Evolutionary conservation across 2,113 vertebrate species (phyloP).

Genomic region (Phaethornis superciliosus): DNA sequence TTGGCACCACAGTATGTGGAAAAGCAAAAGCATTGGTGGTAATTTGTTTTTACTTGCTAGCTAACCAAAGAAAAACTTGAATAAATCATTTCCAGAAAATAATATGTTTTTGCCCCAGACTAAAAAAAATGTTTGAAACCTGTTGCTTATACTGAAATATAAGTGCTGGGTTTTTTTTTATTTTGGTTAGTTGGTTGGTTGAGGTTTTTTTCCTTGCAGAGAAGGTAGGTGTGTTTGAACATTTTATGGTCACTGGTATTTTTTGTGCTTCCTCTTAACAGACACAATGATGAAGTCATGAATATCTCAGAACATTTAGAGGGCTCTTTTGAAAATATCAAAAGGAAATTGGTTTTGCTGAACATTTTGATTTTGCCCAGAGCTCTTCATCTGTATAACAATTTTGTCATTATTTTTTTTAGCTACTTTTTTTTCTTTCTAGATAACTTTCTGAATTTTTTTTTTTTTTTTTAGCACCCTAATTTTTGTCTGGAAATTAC

Average conservation of each 20-base stretch:
- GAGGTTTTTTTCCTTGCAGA: accelerated
- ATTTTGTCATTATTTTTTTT: not conserved
- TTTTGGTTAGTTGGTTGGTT: accelerated
- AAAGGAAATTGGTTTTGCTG: not conserved
- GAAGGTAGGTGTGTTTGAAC: not conserved
- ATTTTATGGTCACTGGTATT: not conserved
- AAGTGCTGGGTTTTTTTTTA: not conserved
- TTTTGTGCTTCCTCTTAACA: not conserved
- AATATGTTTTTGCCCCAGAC: not conserved
- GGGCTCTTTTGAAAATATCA: not conserved
- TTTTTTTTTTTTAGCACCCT: no score
- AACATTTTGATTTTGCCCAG: not conserved
- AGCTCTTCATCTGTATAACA: not conserved
- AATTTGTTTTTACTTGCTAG: not conserved
- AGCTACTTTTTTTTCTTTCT: not conserved
- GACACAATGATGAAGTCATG: not conserved
- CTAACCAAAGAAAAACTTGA: not conserved
- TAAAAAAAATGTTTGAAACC: not conserved
- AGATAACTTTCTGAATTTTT: not conserved
- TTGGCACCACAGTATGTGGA: not conserved
- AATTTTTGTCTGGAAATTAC: not conserved
- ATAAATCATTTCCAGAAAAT: not conserved
- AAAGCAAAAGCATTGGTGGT: not conserved
- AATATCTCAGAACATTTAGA: not conserved
- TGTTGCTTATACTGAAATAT: not conserved